Evolutionary conservation across 2,113 vertebrate genomes (phyloP).

Genomic region (Helogale parvula): DNA sequence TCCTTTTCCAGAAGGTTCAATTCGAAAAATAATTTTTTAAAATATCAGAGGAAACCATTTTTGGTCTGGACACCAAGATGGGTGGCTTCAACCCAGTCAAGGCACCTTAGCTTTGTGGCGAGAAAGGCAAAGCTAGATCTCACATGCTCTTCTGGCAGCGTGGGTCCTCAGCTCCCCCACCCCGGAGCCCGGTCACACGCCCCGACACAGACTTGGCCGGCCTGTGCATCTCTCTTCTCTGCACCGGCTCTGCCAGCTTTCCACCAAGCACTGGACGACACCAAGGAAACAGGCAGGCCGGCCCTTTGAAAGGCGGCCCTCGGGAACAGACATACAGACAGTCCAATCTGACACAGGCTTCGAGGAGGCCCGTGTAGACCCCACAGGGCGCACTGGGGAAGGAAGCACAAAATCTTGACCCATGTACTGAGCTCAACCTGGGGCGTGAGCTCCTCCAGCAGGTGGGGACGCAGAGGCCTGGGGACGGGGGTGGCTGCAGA

Average conservation of each 20-base stretch:
- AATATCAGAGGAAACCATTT: background rate
- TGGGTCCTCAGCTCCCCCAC: accelerated
- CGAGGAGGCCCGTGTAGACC: accelerated
- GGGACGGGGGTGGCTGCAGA: background rate
- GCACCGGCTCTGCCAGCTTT: background rate
- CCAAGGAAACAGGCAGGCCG: background rate
- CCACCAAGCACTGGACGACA: background rate
- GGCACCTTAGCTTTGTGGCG: background rate
- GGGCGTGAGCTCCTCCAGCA: background rate
- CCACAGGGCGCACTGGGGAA: background rate
- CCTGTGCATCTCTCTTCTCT: background rate
- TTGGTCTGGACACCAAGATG: background rate
- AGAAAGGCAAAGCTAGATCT: background rate
- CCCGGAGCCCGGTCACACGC: background rate
- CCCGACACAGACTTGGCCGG: accelerated
- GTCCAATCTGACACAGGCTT: background rate
- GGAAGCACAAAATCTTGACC: background rate
- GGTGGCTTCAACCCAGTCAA: background rate
- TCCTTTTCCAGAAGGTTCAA: background rate
- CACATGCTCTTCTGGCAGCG: accelerated
- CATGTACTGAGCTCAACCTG: background rate
- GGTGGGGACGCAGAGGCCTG: background rate
- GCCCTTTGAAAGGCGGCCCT: background rate
- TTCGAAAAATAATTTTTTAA: background rate
- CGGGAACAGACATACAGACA: background rate